A percentile compares a stretch with the other conserved stretches of the same genome.
phyloP scores from a whole-genome alignment of 2,888 invertebrate species.

The Drosophila siamana region DNA sequence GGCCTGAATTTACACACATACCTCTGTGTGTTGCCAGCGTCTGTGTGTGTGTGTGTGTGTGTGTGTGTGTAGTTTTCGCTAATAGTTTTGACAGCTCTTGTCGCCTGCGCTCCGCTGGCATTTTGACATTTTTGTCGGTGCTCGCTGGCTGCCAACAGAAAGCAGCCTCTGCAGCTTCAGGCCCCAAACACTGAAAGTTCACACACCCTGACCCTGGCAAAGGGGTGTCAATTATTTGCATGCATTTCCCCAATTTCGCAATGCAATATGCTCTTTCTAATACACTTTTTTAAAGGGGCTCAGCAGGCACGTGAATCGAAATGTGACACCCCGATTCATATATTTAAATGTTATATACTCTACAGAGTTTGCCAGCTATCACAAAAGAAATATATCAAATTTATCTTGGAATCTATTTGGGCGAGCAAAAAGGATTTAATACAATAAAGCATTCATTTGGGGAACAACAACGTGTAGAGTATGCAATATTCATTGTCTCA shows the following conservation, averaged over 20 bases:
- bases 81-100: constrained; percentile 76
- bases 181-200: constrained; percentile 43
- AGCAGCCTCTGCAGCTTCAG: not conserved
- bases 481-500: not conserved
- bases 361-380: not conserved
- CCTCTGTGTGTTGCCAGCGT: constrained; percentile 11
- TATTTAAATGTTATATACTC: no score
- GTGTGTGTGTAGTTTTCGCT: constrained; percentile 47
- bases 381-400: no score
- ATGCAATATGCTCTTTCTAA: constrained; percentile 18
- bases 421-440: no score
- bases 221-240: constrained; percentile 59
- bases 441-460: no score
- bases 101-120: constrained; percentile 66
- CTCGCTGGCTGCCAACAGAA: constrained; percentile 40
- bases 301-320: not conserved
- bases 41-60: constrained; percentile 18
- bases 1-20: constrained; percentile 53
- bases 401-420: no score
- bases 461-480: not conserved
- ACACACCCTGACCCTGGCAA: constrained; percentile 61
- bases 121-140: constrained; percentile 54
- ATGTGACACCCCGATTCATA: no score
- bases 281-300: not conserved
- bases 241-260: constrained; percentile 45